Percentiles rank a stretch among this genome's conserved stretches.
Conservation (phyloP, 2,888 invertebrate species). For the Villa cingulata region DNA sequence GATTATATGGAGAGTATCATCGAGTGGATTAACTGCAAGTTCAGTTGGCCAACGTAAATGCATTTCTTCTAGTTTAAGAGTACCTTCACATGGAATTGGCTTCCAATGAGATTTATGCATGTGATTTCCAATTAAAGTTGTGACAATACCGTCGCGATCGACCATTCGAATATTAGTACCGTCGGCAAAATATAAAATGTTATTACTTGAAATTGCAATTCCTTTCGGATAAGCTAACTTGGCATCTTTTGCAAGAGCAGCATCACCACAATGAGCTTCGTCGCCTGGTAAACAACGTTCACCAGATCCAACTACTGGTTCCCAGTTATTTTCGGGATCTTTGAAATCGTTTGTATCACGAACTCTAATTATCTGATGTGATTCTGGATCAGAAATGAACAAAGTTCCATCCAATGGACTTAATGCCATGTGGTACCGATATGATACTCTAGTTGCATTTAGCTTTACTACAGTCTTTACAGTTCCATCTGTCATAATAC, state of each 20-base stretch:
- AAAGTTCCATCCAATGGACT: constrained; percentile 87
- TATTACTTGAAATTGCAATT: constrained; percentile 84
- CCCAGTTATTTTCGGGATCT: constrained; percentile 87
- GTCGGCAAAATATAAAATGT: constrained; percentile 87
- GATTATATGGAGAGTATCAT: constrained; percentile 88
- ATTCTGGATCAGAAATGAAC: constrained; percentile 92
- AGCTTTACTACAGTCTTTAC: constrained; percentile 36
- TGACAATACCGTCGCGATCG: constrained; percentile 80
- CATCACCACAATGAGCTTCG: constrained; percentile 92
- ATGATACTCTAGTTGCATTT: constrained; percentile 85
- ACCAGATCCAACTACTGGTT: constrained; percentile 88
- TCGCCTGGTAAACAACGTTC: constrained; percentile 87
- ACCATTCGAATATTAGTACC: constrained; percentile 91
- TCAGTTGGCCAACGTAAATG: constrained; percentile 94
- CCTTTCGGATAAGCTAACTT: constrained; percentile 94
- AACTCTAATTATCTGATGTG: constrained; percentile 83
- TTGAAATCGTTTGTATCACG: constrained; percentile 67
- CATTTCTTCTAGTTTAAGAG: constrained; percentile 81
- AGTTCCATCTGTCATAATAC: constrained; percentile 73
- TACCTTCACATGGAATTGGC: constrained; percentile 84
- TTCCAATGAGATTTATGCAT: constrained; percentile 91
- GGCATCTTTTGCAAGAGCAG: constrained; percentile 81
- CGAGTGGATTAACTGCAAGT: constrained; percentile 83
- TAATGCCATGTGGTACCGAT: constrained; percentile 91
- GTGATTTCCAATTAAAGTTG: constrained; percentile 82